phyloP scores from a whole-genome alignment of 2,113 vertebrate genomes.

The Pelecanoides urinatrix region DNA sequence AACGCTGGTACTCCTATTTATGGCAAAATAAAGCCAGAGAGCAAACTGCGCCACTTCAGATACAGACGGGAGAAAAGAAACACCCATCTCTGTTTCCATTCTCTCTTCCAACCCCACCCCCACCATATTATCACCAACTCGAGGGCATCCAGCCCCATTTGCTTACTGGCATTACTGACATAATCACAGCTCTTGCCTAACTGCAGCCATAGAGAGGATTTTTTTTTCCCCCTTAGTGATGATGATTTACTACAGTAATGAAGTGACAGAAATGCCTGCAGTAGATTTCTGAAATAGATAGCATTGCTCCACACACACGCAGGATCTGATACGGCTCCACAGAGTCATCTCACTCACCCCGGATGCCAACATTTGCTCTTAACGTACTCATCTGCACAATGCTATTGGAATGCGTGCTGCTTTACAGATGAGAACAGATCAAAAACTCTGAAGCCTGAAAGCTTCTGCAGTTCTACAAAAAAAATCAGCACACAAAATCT shows the following conservation, averaged over 20 bases:
- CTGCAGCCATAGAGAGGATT: neutral
- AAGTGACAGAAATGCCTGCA: constrained; percentile 42
- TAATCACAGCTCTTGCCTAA: constrained; percentile 33
- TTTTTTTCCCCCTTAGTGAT: neutral
- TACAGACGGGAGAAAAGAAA: neutral
- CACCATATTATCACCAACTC: neutral
- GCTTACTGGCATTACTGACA: constrained; percentile 8
- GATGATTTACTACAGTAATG: constrained; percentile 32
- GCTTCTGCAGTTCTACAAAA: neutral
- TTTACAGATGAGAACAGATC: neutral
- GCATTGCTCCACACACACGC: neutral
- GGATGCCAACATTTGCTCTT: neutral
- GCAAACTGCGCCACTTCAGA: neutral
- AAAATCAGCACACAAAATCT: neutral
- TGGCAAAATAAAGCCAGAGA: constrained; percentile 32
- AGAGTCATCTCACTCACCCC: neutral
- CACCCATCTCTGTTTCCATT: neutral
- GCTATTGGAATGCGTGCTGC: neutral
- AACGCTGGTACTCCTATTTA: constrained; percentile 34
- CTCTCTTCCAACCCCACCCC: neutral
- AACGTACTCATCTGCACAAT: neutral
- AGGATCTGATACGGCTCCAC: neutral
- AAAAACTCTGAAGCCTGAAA: neutral
- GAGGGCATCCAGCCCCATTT: neutral
- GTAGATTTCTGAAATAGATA: constrained; percentile 32